Base-by-base conservation (phyloP, 92 coral and sea anemone species). In the Palythoa grandiflora region DNA sequence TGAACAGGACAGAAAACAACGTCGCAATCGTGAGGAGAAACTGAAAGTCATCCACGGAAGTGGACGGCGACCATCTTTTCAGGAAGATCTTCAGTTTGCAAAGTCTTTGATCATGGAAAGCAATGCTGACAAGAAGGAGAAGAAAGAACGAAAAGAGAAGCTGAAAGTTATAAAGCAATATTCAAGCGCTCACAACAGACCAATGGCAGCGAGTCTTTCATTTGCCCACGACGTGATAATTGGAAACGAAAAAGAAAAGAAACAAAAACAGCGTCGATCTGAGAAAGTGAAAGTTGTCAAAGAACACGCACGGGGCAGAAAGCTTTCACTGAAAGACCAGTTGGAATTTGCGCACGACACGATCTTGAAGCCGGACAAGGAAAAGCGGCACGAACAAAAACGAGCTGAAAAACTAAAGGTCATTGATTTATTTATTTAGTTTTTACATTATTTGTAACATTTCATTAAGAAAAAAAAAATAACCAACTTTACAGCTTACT, bases 271-370 rank as follows among this genome's bases (percentile, higher is more conserved):
- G 9, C 61, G 39, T 14, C 74, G 85, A 8, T 21, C 20, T 2
- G 85, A 80, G 48, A 80, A 63, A 10, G 40, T 80, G 2, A 81
- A 81, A 38, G 86, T 81, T 20, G 74, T 81, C 1, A 68, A 28
- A 3, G 74, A 81, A 17, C 74, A 81, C n/a, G 17, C 44, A 1
- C 75, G 63, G 0, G 73, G 5, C 3, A 8, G 86, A 19, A 65
- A 47, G 4, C 21, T 44, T 14, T 66, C 86, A 3, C 40, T 81
- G 14, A 21, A 66, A 9, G 86, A 81, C 2, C 86, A 81, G 60
- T 38, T 81, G 17, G 59, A 63, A 12, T 47, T 81, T 47, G 86
- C 86, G 1, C n/a, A 44, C 17, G 11, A 13, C 5, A 28, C n/a
- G 1, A 81, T 81, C 10, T 10, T 48, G 9, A 54, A 19, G n/a